These are phyloP conservation scores for Picathartes gymnocephalus DNA, from an alignment of 2,113 vertebrate species.

Conservation along the genomic window DNA sequence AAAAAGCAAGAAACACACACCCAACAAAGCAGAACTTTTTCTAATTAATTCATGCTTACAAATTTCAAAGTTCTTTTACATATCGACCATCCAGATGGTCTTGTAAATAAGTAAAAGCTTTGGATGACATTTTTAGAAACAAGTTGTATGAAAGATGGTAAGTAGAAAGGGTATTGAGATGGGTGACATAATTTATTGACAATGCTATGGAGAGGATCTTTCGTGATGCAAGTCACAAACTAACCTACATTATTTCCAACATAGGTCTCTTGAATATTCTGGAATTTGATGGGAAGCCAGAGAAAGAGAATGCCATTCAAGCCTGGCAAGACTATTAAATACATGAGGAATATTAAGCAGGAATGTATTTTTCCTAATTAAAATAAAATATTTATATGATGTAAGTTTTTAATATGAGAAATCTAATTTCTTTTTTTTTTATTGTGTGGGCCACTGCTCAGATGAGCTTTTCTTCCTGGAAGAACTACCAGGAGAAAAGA, in stretches of 20 bases:
- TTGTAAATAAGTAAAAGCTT: constrained; percentile 17
- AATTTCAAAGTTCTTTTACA: background rate
- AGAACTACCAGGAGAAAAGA: background rate
- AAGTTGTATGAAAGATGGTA: background rate
- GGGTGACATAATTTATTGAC: constrained; percentile 13
- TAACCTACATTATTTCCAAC: background rate
- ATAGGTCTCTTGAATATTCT: background rate
- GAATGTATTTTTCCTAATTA: background rate
- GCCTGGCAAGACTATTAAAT: background rate
- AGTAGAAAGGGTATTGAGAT: background rate
- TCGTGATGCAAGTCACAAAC: background rate
- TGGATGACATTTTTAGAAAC: constrained; percentile 17
- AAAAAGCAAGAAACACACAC: background rate
- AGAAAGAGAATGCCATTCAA: background rate
- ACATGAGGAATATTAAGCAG: background rate
- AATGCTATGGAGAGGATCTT: background rate
- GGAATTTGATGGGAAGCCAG: background rate
- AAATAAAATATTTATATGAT: background rate
- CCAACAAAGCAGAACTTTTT: background rate
- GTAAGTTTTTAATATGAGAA: background rate
- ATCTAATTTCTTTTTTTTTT: background rate
- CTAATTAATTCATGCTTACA: constrained; percentile 25
- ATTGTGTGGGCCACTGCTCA: background rate
- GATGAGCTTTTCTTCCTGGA: background rate
- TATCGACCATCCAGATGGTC: constrained; percentile 16